phyloP scores from a whole-genome alignment of 1,140 invertebrate species.

The Caerostris darwini region DNA sequence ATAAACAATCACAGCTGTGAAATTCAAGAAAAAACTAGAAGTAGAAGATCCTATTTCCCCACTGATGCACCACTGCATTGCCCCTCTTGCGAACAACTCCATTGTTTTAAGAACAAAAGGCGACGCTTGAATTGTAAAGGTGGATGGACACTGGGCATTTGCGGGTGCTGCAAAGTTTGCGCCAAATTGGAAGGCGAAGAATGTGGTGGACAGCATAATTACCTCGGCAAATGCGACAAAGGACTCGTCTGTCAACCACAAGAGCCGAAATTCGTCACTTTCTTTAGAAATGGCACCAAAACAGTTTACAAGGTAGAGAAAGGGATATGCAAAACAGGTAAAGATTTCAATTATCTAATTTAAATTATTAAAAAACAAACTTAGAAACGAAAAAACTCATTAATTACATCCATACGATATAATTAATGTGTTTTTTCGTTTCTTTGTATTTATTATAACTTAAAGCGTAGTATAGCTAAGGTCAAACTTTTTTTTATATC shows the following conservation, averaged over 20 bases:
- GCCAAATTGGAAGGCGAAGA: conserved; percentile 80
- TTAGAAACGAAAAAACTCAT: too few relatives aligned
- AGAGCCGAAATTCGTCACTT: not conserved
- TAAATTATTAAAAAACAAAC: too few relatives aligned
- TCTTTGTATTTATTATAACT: too few relatives aligned
- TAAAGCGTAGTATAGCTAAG: too few relatives aligned
- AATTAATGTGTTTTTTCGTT: not conserved
- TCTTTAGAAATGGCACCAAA: conserved; percentile 10
- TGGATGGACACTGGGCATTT: conserved; percentile 80
- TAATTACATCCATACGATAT: not conserved
- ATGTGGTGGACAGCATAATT: conserved; percentile 81
- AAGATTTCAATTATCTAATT: not conserved
- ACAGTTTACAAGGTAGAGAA: conserved; percentile 38
- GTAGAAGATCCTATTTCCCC: not conserved
- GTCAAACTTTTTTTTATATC: too few relatives aligned
- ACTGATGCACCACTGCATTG: conserved; percentile 77
- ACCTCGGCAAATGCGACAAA: conserved; percentile 81
- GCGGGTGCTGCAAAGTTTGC: conserved; percentile 81
- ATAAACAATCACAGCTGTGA: not conserved
- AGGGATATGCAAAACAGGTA: conserved; percentile 72
- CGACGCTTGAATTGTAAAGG: conserved; percentile 80
- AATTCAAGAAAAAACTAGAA: not conserved
- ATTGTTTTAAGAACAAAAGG: conserved; percentile 79
- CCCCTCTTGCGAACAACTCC: conserved; percentile 81
- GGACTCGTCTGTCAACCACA: conserved; percentile 80